Evolutionary conservation across 2,888 invertebrate species (phyloP), one percentile per base, ranked within the genome.

Genomic region (Clanis bilineata): DNA sequence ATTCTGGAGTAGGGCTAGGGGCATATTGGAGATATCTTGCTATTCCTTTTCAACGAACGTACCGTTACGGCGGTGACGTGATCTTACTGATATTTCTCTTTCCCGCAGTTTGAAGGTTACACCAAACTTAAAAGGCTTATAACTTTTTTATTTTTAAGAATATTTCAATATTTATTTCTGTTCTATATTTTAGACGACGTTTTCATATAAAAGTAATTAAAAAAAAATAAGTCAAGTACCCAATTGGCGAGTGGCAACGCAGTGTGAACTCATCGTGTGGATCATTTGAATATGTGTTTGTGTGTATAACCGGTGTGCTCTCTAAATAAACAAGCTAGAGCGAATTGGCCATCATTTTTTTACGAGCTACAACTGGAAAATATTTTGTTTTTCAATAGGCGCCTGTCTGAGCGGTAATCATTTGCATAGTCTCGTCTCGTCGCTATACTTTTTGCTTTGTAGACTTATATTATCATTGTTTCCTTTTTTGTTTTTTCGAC

Each of bases 301-400:
- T 22, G 2, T 21, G 28, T 38, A 21, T 36, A 59, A 59, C 56
- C 38, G 56, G 59, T 59, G 38, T 38, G 18, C 9, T 51, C 51
- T 57, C 25, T 6, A 41, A 56, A 56, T 56, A 56, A 39, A 56
- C 32, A 51, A 32, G 51, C 9, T 3, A 32, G 28, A 15, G 32
- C 32, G 32, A 32, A 28, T 18, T 28, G 28, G 41, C 41, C 18
- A 51, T 51, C 25, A 47, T 47, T 15, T 18, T 32, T 51, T 51
- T 32, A 51, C 12, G 10, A 51, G n/a, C 25, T 47, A 5, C 51
- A 32, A 41, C 41, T 41, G 10, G 32, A 21, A 15, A 15, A 18
- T 51, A 44, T 51, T 32, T 51, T 51, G 18, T 51, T 32, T 32
- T 51, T 51, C 32, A 15, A 32, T 32, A 51, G 47, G 28, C 32